Evolutionary conservation across 1,140 invertebrate genomes (phyloP).

Genomic region (Cyrtorhinus lividipennis): DNA sequence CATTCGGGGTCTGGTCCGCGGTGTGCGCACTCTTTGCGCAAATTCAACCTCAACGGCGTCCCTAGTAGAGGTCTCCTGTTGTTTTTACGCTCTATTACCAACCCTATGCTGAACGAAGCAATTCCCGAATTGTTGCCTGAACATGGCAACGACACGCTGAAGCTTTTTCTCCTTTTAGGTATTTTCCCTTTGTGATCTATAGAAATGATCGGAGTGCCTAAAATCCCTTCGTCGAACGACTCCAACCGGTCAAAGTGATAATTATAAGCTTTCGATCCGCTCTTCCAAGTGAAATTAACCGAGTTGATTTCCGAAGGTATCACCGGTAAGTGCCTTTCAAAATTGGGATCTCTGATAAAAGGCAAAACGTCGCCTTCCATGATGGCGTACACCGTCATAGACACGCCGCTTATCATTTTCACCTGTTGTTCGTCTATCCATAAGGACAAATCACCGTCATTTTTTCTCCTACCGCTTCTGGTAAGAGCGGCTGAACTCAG

Average conservation of each 20-base stretch:
- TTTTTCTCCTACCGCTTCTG: neutral
- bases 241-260: conserved; percentile 75
- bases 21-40: conserved; percentile 87
- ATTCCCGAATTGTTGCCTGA: conserved; percentile 76
- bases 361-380: conserved; percentile 66
- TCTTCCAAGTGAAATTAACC: conserved; percentile 87
- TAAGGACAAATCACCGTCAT: conserved; percentile 51
- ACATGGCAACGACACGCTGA: conserved; percentile 81
- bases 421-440: conserved; percentile 82
- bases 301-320: conserved; percentile 79
- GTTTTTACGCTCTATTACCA: conserved; percentile 65
- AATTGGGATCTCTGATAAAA: conserved; percentile 75
- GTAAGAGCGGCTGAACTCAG: neutral
- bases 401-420: conserved; percentile 71
- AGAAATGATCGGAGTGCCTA: conserved; percentile 71
- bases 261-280: conserved; percentile 63
- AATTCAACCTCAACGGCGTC: conserved; percentile 72
- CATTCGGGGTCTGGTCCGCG: conserved; percentile 78
- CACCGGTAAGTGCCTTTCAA: conserved; percentile 71
- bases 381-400: conserved; percentile 80
- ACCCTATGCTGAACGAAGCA: conserved; percentile 72
- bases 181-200: conserved; percentile 71
- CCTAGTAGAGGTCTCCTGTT: conserved; percentile 58
- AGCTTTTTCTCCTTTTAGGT: conserved; percentile 73
- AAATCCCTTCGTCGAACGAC: conserved; percentile 65